phyloP scores from a whole-genome alignment of 2,113 vertebrate species.

The Dicerorhinus sumatrensis region DNA sequence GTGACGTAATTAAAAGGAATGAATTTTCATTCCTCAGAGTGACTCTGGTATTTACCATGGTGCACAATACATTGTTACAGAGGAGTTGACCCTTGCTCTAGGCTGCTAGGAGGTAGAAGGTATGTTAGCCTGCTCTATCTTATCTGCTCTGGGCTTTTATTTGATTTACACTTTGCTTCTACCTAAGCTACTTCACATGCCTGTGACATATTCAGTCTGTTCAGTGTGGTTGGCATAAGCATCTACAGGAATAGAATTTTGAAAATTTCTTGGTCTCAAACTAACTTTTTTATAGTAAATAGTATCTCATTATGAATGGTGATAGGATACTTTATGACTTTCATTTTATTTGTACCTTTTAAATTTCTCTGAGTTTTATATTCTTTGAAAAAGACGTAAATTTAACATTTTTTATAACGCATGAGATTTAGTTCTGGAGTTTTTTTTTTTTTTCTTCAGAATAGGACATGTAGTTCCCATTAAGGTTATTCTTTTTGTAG shows the following conservation, averaged over 20 bases:
- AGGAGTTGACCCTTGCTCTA: too few relatives aligned
- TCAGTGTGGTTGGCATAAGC: neutral
- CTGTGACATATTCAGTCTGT: neutral
- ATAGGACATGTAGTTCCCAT: neutral
- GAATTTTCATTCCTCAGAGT: neutral
- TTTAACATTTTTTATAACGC: neutral
- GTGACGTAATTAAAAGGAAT: neutral
- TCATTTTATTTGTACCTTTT: neutral
- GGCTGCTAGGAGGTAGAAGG: neutral
- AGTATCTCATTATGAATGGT: neutral
- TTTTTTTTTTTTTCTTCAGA: neutral
- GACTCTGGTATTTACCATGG: neutral
- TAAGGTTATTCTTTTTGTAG: neutral
- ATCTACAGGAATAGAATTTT: neutral
- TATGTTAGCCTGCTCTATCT: neutral
- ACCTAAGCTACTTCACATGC: neutral
- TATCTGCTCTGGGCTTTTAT: neutral
- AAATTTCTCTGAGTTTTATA: neutral
- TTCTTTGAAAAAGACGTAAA: neutral
- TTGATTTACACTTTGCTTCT: neutral
- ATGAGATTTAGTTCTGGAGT: neutral
- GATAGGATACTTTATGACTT: neutral
- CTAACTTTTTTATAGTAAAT: neutral
- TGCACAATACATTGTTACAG: neutral
- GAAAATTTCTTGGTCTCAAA: neutral